Percentiles rank a stretch among this genome's conserved stretches.
Conservation (phyloP, 2,797 vertebrate genomes). For the Xenops minutus region DNA sequence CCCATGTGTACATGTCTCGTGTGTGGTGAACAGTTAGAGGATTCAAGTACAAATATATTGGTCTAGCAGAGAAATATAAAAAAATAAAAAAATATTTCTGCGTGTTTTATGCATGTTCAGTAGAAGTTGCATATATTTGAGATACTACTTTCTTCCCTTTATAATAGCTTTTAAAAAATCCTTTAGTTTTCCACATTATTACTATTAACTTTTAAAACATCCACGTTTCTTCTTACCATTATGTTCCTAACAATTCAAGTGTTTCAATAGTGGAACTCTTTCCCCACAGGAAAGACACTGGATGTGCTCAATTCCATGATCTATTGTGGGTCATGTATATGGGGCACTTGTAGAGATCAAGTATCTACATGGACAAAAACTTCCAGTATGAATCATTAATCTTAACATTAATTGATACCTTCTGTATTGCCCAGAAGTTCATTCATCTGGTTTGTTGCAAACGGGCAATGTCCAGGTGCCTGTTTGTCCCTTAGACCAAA, state of each 20-base stretch:
- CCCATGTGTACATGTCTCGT: accelerated
- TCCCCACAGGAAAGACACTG: neutral
- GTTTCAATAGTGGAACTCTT: neutral
- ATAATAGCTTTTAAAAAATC: neutral
- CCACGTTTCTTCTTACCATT: neutral
- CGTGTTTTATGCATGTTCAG: neutral
- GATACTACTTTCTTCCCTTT: neutral
- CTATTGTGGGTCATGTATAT: neutral
- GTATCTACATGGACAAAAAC: neutral
- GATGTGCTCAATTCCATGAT: neutral
- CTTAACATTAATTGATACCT: neutral
- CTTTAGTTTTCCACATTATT: neutral
- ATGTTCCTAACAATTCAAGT: neutral
- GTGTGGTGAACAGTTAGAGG: neutral
- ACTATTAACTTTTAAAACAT: neutral
- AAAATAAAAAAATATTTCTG: neutral
- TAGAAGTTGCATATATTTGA: neutral
- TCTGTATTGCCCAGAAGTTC: neutral
- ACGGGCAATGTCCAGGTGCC: neutral
- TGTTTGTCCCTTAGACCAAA: neutral
- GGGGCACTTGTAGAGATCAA: neutral
- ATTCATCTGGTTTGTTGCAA: neutral
- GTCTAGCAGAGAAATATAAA: neutral
- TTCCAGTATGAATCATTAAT: neutral
- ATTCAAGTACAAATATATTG: neutral